These are phyloP conservation scores for Pachycephus smyrnensis DNA, from an alignment of 2,888 invertebrate species.

Conservation along the genomic window DNA sequence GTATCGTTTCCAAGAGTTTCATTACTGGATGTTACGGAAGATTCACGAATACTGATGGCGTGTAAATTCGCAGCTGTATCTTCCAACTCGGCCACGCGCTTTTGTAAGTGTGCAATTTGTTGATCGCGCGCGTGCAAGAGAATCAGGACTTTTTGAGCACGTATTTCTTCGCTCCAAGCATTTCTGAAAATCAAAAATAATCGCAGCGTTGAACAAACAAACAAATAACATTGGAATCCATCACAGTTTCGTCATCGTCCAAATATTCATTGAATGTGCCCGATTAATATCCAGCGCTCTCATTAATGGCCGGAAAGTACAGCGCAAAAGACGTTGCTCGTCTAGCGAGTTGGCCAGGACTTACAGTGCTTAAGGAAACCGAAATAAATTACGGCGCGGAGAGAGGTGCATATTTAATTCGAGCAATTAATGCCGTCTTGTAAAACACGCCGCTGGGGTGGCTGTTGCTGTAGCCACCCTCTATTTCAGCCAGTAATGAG, in stretches of 20 bases:
- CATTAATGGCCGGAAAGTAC: neutral
- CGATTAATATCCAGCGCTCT: neutral
- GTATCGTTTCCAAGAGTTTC: constrained; percentile 15
- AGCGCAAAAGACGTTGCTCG: neutral
- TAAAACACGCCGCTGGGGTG: constrained; percentile 65
- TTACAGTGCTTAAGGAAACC: constrained; percentile 62
- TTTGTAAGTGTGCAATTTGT: constrained; percentile 39
- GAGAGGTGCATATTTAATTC: constrained; percentile 67
- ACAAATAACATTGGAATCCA: too few relatives aligned
- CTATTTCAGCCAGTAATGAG: constrained; percentile 63
- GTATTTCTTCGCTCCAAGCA: constrained; percentile 40
- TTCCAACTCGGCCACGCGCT: constrained; percentile 37
- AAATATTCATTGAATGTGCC: too few relatives aligned
- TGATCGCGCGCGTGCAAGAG: constrained; percentile 39
- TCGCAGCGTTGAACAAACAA: too few relatives aligned
- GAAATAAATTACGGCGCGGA: constrained; percentile 63
- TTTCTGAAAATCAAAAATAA: constrained; percentile 36
- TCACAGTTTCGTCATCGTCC: too few relatives aligned
- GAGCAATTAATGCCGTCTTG: constrained; percentile 68
- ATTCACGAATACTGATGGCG: constrained; percentile 1
- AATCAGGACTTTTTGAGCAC: constrained; percentile 40
- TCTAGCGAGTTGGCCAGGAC: constrained; percentile 44
- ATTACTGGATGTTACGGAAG: constrained; percentile 6
- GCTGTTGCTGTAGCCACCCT: constrained; percentile 50
- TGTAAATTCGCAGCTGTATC: constrained; percentile 21